phyloP scores from a whole-genome alignment of 2,888 invertebrate species.

The Ferdinandea cuprea region DNA sequence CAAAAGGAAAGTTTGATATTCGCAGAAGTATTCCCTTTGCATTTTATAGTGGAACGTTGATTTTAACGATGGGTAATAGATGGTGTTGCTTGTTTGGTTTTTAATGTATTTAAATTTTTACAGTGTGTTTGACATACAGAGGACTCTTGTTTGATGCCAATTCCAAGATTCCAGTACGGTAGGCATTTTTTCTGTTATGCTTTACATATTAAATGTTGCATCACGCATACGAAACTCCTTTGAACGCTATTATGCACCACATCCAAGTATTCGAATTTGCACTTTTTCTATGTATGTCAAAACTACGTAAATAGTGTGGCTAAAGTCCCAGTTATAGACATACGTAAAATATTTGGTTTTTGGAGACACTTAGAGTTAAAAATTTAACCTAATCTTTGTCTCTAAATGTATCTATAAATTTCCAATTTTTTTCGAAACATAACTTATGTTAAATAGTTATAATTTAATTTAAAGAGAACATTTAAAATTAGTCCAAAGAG shows the following conservation, averaged over 20 bases:
- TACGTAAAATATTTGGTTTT: no score
- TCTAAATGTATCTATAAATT: no score
- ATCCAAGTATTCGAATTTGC: no score
- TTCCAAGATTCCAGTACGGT: constrained; percentile 81
- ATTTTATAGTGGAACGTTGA: constrained; percentile 79
- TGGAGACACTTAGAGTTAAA: no score
- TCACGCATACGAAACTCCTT: background rate
- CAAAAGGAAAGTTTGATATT: constrained; percentile 79
- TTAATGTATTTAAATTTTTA: constrained; percentile 8
- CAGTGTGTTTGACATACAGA: constrained; percentile 81
- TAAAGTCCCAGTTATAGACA: no score
- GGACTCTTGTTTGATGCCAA: constrained; percentile 82
- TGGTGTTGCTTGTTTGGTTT: background rate
- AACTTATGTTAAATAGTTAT: no score
- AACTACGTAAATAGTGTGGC: no score
- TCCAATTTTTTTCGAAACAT: no score
- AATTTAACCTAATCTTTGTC: no score
- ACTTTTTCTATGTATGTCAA: no score
- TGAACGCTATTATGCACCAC: background rate
- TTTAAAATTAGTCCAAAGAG: no score
- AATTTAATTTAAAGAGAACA: no score
- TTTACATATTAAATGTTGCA: background rate
- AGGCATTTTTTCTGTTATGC: constrained; percentile 69
- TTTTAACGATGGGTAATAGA: constrained; percentile 79
- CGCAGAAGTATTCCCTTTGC: constrained; percentile 79